Conservation (phyloP, 2,888 invertebrate species). For the Frankliniella fusca region DNA sequence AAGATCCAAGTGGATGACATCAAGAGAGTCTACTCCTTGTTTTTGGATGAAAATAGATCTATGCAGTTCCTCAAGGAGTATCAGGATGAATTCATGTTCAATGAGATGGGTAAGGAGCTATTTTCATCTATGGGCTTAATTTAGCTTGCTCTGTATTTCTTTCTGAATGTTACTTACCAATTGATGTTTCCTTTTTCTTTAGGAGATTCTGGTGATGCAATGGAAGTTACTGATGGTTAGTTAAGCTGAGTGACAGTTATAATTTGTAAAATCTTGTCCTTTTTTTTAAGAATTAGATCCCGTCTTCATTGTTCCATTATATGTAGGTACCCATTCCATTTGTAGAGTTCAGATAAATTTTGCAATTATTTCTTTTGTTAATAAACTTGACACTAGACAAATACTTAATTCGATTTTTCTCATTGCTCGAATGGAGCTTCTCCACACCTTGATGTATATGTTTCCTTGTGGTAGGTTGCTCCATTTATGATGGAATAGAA, state of each 20-base stretch:
- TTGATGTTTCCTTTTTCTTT: background rate
- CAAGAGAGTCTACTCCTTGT: constrained; percentile 89
- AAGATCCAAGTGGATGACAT: constrained; percentile 84
- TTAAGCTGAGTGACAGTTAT: background rate
- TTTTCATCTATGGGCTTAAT: background rate
- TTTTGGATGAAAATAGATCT: constrained; percentile 90
- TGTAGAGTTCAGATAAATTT: background rate
- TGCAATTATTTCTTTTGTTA: background rate
- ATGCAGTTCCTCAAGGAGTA: constrained; percentile 92
- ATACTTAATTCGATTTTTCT: no score
- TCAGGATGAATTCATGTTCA: constrained; percentile 93
- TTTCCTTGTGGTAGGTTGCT: no score
- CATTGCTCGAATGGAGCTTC: no score
- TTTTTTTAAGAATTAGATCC: background rate
- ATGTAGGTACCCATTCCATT: background rate
- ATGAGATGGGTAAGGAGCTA: constrained; percentile 41
- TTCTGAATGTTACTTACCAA: no score
- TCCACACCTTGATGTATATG: no score
- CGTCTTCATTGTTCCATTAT: background rate
- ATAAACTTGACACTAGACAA: background rate
- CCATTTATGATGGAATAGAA: no score
- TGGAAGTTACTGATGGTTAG: constrained; percentile 8
- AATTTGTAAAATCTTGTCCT: background rate
- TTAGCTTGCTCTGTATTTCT: background rate
- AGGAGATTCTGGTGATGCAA: constrained; percentile 5